Evolutionary conservation across 2,113 vertebrate genomes (phyloP).

Genomic region (Hemibagrus wyckioides): DNA sequence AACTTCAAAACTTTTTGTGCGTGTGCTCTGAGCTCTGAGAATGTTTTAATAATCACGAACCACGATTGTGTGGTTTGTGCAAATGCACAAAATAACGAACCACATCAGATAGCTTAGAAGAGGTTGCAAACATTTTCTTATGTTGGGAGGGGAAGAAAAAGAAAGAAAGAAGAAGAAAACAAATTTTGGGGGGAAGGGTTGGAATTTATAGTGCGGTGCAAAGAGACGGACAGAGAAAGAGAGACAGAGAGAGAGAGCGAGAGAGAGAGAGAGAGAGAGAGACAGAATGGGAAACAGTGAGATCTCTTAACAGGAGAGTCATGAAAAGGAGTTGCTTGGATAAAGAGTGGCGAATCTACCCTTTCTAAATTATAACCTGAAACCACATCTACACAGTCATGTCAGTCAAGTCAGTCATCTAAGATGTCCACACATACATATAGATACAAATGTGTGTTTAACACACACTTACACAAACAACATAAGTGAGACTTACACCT

Average conservation of each 20-base stretch:
- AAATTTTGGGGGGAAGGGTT: slow-evolving; percentile 72
- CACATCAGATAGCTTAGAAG: slow-evolving; percentile 76
- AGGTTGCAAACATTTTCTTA: slow-evolving; percentile 74
- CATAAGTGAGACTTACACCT: slow-evolving; percentile 14
- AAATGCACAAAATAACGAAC: slow-evolving; percentile 77
- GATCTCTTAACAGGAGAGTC: slow-evolving; percentile 68
- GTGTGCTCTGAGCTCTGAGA: slow-evolving; percentile 66
- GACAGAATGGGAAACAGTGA: slow-evolving; percentile 61
- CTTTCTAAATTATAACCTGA: slow-evolving; percentile 30
- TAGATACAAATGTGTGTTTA: slow-evolving; percentile 2
- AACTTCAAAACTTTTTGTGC: slow-evolving; percentile 71
- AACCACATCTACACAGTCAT: slow-evolving; percentile 20
- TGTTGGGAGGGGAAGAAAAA: slow-evolving; percentile 56
- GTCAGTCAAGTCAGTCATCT: too few relatives aligned
- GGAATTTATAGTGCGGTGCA: slow-evolving; percentile 79
- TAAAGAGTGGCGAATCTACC: slow-evolving; percentile 52
- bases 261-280: slow-evolving; percentile 70
- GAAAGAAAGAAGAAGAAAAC: slow-evolving; percentile 65
- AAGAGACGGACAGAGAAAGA: slow-evolving; percentile 61
- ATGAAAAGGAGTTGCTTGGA: slow-evolving; percentile 73
- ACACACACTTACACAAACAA: slow-evolving; percentile 17
- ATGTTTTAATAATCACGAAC: slow-evolving; percentile 80
- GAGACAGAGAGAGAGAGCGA: slow-evolving; percentile 70
- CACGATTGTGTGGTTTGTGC: slow-evolving; percentile 75
- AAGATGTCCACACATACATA: slow-evolving; percentile 25